These are phyloP conservation scores for Diglossa cyanea DNA, from an alignment of 2,797 vertebrate genomes.

Conservation along the genomic window DNA sequence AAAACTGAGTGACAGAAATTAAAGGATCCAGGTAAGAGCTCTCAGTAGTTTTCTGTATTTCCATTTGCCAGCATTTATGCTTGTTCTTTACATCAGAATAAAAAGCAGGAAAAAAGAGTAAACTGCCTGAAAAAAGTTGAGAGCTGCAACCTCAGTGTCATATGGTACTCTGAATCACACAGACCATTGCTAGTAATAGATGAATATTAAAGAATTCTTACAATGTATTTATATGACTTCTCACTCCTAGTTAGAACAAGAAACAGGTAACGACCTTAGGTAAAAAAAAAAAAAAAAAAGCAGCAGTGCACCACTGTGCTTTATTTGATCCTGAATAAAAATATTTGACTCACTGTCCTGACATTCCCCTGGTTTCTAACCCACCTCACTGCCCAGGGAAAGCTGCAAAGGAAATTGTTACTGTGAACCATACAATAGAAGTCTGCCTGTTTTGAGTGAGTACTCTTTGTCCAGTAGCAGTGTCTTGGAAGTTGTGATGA, in stretches of 20 bases:
- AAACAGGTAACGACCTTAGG: not conserved
- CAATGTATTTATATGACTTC: not conserved
- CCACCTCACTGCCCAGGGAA: not conserved
- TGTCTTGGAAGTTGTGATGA: not conserved
- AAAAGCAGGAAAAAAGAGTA: not conserved
- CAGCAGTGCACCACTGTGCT: accelerated
- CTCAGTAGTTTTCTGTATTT: not conserved
- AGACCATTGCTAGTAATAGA: not conserved
- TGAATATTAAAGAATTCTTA: not conserved
- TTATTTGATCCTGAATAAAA: not conserved
- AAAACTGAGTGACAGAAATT: not conserved
- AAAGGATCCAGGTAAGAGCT: not conserved
- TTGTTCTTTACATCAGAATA: not conserved
- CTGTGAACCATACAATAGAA: accelerated
- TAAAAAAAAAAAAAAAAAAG: not conserved
- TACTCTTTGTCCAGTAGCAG: not conserved
- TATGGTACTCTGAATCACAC: not conserved
- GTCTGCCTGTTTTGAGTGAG: not conserved
- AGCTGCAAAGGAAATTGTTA: not conserved
- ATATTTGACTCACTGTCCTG: not conserved
- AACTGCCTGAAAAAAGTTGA: not conserved
- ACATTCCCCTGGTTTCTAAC: not conserved
- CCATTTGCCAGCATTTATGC: not conserved
- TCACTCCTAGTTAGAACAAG: not conserved
- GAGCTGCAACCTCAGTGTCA: not conserved